These are phyloP conservation scores for Crotalus tigris DNA, from an alignment of 2,113 vertebrate genomes.

Conservation along the genomic window DNA sequence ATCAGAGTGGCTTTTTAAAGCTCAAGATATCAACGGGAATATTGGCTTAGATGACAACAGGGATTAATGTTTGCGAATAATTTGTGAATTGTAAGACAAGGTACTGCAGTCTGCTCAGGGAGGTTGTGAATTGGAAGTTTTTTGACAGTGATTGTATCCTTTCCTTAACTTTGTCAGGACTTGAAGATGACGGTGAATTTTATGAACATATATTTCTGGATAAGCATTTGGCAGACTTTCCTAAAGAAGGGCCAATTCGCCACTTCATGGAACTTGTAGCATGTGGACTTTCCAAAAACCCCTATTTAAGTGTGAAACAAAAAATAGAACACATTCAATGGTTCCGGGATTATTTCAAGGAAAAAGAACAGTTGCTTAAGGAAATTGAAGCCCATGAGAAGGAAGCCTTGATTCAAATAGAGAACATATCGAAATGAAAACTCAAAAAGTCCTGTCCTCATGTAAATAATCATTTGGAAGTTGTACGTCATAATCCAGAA, in stretches of 20 bases:
- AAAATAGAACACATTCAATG: conserved; percentile 92
- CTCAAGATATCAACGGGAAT: not conserved
- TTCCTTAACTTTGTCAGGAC: conserved; percentile 67
- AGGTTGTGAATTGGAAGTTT: not conserved
- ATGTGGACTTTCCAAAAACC: conserved; percentile 88
- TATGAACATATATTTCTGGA: conserved; percentile 94
- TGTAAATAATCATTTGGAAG: conserved; percentile 11
- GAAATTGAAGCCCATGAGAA: conserved; percentile 64
- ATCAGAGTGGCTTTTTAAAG: not conserved
- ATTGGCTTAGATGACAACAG: not conserved
- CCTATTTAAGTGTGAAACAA: conserved; percentile 81
- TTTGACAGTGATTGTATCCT: not conserved
- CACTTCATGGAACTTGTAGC: conserved; percentile 97
- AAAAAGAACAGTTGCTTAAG: conserved; percentile 83
- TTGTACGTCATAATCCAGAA: conserved; percentile 32
- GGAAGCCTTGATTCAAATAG: conserved; percentile 26
- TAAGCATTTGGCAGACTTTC: conserved; percentile 83
- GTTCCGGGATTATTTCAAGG: conserved; percentile 90
- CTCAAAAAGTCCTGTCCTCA: not conserved
- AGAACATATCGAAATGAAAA: conserved; percentile 26
- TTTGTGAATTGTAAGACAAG: not conserved
- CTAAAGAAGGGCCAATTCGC: conserved; percentile 84
- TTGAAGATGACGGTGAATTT: conserved; percentile 90
- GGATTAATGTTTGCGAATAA: not conserved
- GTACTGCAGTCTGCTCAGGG: not conserved